These are phyloP conservation scores for Forficula auricularia DNA, from an alignment of 1,140 invertebrate species.

Conservation along the genomic window DNA sequence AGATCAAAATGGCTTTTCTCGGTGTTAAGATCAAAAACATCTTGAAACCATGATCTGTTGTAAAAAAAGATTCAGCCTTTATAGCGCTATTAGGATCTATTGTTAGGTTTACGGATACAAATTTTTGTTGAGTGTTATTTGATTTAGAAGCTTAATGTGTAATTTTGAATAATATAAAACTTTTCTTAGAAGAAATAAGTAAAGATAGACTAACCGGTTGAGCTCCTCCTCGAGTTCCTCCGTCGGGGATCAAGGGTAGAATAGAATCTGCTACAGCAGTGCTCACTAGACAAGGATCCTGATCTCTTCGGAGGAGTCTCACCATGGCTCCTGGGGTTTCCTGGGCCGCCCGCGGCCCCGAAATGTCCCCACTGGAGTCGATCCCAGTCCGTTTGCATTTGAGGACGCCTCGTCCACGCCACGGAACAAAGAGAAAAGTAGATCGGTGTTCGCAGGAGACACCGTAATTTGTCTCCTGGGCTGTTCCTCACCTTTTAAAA, in stretches of 20 bases:
- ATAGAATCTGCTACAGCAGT: neutral
- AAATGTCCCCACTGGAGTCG: conserved; percentile 16
- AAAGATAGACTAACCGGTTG: no score
- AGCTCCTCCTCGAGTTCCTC: neutral
- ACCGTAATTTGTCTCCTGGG: conserved; percentile 18
- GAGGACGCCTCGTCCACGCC: conserved; percentile 19
- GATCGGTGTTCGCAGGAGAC: conserved; percentile 29
- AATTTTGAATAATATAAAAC: no score
- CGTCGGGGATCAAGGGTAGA: conserved; percentile 1
- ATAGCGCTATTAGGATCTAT: no score
- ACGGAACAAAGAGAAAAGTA: conserved; percentile 31
- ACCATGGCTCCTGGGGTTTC: conserved; percentile 6
- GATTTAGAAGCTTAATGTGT: no score
- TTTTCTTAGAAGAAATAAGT: no score
- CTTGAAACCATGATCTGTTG: no score
- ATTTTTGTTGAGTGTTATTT: no score
- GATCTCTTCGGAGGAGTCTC: conserved; percentile 21
- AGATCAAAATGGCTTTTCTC: no score
- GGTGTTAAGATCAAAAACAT: no score
- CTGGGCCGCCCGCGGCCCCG: conserved; percentile 10
- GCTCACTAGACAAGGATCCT: conserved; percentile 32
- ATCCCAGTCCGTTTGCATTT: conserved; percentile 17
- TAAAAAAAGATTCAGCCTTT: no score
- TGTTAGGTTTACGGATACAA: no score
- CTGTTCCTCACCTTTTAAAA: conserved; percentile 11